Conservation (phyloP, 2,113 vertebrate species). For the Lycocorax pyrrhopterus region DNA sequence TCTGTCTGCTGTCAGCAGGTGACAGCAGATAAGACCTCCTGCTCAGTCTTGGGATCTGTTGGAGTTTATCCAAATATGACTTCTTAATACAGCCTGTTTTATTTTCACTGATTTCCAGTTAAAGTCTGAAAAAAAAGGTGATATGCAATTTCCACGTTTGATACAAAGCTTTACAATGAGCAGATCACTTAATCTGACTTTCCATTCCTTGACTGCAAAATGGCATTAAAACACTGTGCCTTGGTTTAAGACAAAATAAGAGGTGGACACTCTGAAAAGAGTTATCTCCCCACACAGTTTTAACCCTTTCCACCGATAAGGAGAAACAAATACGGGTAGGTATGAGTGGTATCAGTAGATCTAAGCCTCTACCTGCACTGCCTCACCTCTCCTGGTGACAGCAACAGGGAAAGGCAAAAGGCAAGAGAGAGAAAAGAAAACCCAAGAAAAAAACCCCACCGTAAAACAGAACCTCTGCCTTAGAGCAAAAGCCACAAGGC, state of each 20-base stretch:
- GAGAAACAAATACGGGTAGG: fast-evolving
- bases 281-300: neutral
- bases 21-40: neutral
- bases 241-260: neutral
- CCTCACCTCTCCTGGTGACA: neutral
- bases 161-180: neutral
- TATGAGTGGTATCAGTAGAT: neutral
- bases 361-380: neutral
- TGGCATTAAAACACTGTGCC: neutral
- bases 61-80: neutral
- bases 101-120: neutral
- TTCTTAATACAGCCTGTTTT: neutral
- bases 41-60: neutral
- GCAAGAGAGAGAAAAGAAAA: neutral
- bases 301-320: neutral
- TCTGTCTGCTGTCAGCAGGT: neutral
- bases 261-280: neutral
- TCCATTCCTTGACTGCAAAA: neutral
- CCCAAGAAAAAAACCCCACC: fast-evolving
- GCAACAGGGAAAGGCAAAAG: neutral
- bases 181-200: neutral
- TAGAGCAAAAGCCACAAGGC: neutral
- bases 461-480: neutral
- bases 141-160: neutral
- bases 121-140: neutral